phyloP scores from a whole-genome alignment of 2,113 vertebrate genomes.

The Agapornis roseicollis region DNA sequence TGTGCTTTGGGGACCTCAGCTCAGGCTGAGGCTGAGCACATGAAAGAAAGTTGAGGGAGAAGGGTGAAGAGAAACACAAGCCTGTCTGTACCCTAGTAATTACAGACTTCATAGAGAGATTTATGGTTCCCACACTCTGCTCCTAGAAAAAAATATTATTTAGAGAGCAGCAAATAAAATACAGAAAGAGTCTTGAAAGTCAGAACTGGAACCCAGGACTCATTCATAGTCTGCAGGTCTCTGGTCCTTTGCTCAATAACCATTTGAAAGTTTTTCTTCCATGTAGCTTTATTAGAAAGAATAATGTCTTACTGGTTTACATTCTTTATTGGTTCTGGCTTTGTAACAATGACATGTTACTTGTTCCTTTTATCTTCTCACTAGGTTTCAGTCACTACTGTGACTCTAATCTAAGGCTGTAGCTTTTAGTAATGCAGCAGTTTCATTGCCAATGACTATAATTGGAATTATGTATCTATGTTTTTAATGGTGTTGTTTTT shows the following conservation, averaged over 20 bases:
- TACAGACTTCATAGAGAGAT: neutral
- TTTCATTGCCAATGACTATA: slow-evolving; percentile 13
- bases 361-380: slow-evolving; percentile 16
- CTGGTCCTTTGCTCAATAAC: neutral
- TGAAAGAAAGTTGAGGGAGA: neutral
- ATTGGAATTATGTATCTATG: slow-evolving; percentile 34
- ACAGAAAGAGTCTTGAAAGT: neutral
- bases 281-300: neutral
- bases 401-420: neutral
- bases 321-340: neutral
- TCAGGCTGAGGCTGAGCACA: neutral
- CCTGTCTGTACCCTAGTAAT: neutral
- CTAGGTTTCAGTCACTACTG: neutral
- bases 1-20: neutral
- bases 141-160: neutral
- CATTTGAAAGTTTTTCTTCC: neutral
- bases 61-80: neutral
- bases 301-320: neutral
- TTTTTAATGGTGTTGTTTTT: slow-evolving; percentile 57
- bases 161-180: neutral
- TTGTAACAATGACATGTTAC: neutral
- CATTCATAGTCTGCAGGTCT: neutral
- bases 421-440: slow-evolving; percentile 26
- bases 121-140: neutral
- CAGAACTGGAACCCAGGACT: neutral